Evolutionary conservation across 2,797 vertebrate genomes (phyloP).

Genomic region (Heterohyrax brucei): DNA sequence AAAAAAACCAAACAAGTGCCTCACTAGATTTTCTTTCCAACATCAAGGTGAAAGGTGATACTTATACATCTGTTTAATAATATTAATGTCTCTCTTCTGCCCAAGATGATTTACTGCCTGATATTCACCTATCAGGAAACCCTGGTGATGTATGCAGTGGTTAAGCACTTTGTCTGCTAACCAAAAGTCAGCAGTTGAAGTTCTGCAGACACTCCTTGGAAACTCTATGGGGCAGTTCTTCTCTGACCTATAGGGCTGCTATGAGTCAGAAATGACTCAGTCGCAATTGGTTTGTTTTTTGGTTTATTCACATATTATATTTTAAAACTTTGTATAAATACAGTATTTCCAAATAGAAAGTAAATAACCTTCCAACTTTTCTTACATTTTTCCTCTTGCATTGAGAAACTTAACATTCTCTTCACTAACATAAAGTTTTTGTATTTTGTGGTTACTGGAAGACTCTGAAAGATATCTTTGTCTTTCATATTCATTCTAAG

Average conservation of each 20-base stretch:
- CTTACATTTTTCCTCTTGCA: not conserved
- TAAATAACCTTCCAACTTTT: constrained; percentile 7
- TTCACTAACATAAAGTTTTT: not conserved
- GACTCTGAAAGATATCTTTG: not conserved
- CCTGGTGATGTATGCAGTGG: no score
- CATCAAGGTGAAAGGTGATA: constrained; percentile 56
- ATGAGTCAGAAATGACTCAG: no score
- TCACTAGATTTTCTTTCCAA: constrained; percentile 24
- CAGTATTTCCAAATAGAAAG: constrained; percentile 15
- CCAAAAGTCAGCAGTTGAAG: no score
- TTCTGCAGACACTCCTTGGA: no score
- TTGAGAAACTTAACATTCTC: not conserved
- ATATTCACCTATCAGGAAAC: not conserved
- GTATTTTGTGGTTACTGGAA: not conserved
- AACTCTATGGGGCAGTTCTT: no score
- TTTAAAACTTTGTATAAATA: not conserved
- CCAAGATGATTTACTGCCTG: constrained; percentile 72
- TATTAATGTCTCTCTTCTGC: constrained; percentile 80
- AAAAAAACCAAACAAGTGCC: no score
- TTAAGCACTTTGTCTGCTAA: no score
- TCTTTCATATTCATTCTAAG: constrained; percentile 28
- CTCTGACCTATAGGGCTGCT: no score
- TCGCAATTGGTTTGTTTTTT: no score
- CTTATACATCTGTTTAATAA: constrained; percentile 79
- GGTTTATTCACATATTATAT: not conserved